phyloP scores from a whole-genome alignment of 2,113 vertebrate species.

The Formicarius rufipectus region DNA sequence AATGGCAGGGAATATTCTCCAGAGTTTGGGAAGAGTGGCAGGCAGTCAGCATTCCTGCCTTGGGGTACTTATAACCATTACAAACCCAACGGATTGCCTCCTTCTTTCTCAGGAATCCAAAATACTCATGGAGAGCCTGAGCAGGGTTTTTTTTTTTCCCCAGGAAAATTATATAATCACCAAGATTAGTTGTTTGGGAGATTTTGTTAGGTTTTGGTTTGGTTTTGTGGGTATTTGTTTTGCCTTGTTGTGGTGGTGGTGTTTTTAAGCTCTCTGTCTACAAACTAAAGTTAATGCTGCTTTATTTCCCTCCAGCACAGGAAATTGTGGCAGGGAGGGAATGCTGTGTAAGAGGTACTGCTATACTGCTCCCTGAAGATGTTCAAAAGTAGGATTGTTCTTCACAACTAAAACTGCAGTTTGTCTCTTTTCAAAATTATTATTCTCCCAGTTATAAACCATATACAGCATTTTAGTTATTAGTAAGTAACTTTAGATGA shows the following conservation, averaged over 20 bases:
- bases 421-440: background rate
- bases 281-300: background rate
- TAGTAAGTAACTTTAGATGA: background rate
- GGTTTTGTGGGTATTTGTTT: background rate
- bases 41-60: background rate
- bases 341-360: background rate
- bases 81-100: background rate
- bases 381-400: background rate
- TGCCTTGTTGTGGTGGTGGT: too few species aligned
- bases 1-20: background rate
- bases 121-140: background rate
- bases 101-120: background rate
- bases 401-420: background rate
- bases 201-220: background rate
- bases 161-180: background rate
- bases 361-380: background rate
- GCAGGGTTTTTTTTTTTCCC: background rate
- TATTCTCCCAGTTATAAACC: background rate
- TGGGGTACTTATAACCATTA: background rate
- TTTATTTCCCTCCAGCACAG: background rate
- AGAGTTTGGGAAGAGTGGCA: background rate
- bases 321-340: background rate
- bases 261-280: background rate
- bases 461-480: background rate
- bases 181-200: background rate